Base-by-base conservation (phyloP, 2,113 vertebrate genomes). In the Melierax canorus region DNA sequence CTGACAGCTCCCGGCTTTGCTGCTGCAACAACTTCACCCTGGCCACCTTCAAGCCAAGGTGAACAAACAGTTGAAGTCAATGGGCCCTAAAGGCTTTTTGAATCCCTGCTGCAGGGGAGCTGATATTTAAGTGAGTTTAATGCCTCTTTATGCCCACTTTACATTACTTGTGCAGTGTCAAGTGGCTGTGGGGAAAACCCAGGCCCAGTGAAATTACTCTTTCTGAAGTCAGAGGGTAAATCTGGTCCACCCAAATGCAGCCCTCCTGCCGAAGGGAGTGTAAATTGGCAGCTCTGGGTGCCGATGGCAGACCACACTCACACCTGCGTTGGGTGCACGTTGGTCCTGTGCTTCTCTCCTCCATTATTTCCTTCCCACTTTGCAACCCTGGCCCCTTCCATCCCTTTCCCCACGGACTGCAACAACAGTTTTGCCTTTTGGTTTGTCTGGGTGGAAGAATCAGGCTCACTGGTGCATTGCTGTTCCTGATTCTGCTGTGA, bases 261-360 rank as follows among this genome's bases (percentile, higher is more conserved):
- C 7, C 39, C 16, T 60, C 10, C 16, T 62, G 4, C 22, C 10
- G 4, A 81, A 72, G 15, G 23, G 15, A 81, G 46, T 1, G 0
- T 11, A 48, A 78, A 45, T 4, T 13, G 18, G 7, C 4, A 34
- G 29, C 30, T 86, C 64, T 24, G 5, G 38, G 55, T 45, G 26
- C 39, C 3, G 1, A 22, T 12, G 18, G 27, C 48, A 85, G 19
- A 26, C 7, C 38, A 39, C 12, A 1, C 11, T 87, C 48, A 50
- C 7, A 29, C 9, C 15, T 59, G 16, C 2, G 1, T 30, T 0
- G 1, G 34, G 45, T n/a, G 15, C 2, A 0, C 0, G 0, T 17
- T 59, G 17, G 9, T 63, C n/a, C 32, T 59, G 41, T 5, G 8
- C 30, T 80, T 84, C 34, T 20, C 12, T 59, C 32, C 69, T 64